These are phyloP conservation scores for Caradrina clavipalpis DNA, from an alignment of 2,888 invertebrate species.

Conservation along the genomic window DNA sequence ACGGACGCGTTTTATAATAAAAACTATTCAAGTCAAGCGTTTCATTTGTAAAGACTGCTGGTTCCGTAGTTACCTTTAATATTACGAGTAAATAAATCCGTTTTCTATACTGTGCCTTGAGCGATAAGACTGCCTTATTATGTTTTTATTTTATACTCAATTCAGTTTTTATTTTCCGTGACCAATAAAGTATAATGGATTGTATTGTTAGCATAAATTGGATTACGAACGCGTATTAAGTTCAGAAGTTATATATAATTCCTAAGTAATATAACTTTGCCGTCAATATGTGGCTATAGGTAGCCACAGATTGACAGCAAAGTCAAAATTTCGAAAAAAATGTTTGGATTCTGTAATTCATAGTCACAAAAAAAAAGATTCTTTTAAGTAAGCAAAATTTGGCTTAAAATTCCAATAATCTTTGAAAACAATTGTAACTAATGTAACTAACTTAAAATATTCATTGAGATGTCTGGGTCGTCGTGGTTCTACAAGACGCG, in stretches of 20 bases:
- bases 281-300: too few relatives aligned
- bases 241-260: too few relatives aligned
- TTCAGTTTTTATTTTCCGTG: constrained; percentile 7
- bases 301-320: too few relatives aligned
- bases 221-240: background rate
- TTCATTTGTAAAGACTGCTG: background rate
- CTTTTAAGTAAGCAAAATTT: too few relatives aligned
- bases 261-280: too few relatives aligned
- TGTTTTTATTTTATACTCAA: background rate
- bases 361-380: too few relatives aligned
- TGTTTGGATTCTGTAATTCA: too few relatives aligned
- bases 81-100: background rate
- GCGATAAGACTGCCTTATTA: constrained; percentile 8
- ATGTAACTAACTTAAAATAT: too few relatives aligned
- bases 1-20: constrained; percentile 38
- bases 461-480: too few relatives aligned
- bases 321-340: too few relatives aligned
- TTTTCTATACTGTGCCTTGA: background rate
- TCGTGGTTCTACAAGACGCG: background rate
- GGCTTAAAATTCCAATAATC: too few relatives aligned
- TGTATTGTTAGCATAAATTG: constrained; percentile 28
- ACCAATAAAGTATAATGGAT: constrained; percentile 17
- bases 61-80: constrained; percentile 26
- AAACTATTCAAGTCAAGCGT: constrained; percentile 30
- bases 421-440: too few relatives aligned